Evolutionary conservation across 2,888 invertebrate genomes (phyloP), one percentile per base, ranked within the genome.

Genomic region (Seladonia tumulorum): DNA sequence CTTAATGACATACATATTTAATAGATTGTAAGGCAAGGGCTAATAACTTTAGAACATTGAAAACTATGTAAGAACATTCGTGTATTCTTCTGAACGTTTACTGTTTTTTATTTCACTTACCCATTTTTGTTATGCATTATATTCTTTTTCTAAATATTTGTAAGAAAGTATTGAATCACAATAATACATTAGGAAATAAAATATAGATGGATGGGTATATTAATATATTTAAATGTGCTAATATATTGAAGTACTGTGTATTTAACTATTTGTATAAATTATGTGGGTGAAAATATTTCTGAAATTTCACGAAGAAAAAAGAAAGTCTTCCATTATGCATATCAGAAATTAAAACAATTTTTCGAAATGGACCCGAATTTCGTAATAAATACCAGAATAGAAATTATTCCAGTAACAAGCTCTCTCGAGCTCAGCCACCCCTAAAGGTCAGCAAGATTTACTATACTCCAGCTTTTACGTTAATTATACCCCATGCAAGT

Each of bases 371-470:
- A 66, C 16, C 25, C 29, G 0, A 16, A 16, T n/a, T 4, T 14
- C 4, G 25, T 22, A 49, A 63, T 71, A 81, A 75, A 83, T 76
- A 71, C 70, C 12, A 35, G 45, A 81, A 63, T 49, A 47, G 72
- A 25, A 73, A 82, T 83, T 76, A 72, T 57, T 57, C n/a, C 57
- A 39, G 66, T 35, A 18, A 42, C 29, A 72, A 16, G 57, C 60
- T 22, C 60, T 22, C 16, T 8, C 45, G 5, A 25, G 35, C 22
- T 72, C 29, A 35, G 35, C 25, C 72, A 45, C n/a, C 10, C 53
- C 16, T 22, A 68, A 73, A 81, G 39, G 29, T 49, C 73, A 70
- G 16, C 1, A 22, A 71, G 53, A 75, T 70, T 78, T 84, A 82
- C 29, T 71, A 16, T 49, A 49, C 12, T 47, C n/a, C 1, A 1